A percentile compares a stretch with the other conserved stretches of the same genome.
phyloP scores from a whole-genome alignment of 2,797 vertebrate genomes.

The Lutra lutra region DNA sequence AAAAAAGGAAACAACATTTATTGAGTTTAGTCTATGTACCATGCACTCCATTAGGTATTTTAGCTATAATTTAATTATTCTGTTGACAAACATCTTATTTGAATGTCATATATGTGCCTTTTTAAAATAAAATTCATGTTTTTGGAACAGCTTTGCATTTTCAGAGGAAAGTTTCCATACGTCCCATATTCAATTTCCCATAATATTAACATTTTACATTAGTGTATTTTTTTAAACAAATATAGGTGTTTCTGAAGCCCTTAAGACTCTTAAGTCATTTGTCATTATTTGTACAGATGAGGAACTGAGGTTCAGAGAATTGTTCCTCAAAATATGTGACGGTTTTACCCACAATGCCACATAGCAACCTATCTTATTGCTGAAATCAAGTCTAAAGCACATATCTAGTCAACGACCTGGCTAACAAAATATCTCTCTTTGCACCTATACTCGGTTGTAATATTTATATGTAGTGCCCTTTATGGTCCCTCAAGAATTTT shows the following conservation, averaged over 20 bases:
- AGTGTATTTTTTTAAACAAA: not conserved
- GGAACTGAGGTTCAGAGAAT: not conserved
- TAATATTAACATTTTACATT: not conserved
- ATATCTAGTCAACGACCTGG: not conserved
- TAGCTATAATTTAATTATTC: not conserved
- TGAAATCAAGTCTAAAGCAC: not conserved
- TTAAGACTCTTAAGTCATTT: not conserved
- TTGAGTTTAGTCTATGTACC: not conserved
- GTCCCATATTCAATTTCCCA: not conserved
- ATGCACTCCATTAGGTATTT: not conserved
- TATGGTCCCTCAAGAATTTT: not conserved
- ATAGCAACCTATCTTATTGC: not conserved
- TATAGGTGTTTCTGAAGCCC: not conserved
- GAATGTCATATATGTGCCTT: not conserved
- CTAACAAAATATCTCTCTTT: not conserved
- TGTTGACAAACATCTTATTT: conserved; percentile 42
- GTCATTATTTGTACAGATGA: not conserved
- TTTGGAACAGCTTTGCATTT: conserved; percentile 15
- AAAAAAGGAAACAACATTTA: conserved; percentile 22
- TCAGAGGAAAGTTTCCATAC: not conserved
- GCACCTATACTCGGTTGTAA: not conserved
- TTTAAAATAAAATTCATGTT: not conserved
- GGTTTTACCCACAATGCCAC: not conserved
- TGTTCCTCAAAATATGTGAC: not conserved
- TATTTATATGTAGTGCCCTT: not conserved